Percentiles rank a stretch among this genome's conserved stretches.
Evolutionary conservation across 2,797 vertebrate species (phyloP).

Genomic region (Pangasius sanitwongsei): DNA sequence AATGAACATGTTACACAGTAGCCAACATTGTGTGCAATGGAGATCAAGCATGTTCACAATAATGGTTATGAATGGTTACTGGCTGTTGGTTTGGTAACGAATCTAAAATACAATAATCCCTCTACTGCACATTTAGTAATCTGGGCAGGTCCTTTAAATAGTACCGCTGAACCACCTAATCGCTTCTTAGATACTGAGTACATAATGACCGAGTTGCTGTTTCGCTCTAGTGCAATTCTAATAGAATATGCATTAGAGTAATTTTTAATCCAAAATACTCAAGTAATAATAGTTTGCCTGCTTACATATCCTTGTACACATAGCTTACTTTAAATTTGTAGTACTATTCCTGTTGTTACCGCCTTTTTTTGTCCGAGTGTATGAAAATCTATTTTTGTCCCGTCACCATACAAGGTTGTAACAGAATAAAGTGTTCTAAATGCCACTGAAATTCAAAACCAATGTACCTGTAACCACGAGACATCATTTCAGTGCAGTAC

Average conservation of each 20-base stretch:
- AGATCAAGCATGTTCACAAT: slow-evolving; percentile 29
- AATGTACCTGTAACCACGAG: neutral
- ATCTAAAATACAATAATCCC: slow-evolving; percentile 22
- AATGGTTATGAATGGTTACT: slow-evolving; percentile 40
- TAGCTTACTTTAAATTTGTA: neutral
- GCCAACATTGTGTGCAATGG: slow-evolving; percentile 31
- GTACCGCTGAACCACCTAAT: slow-evolving; percentile 2
- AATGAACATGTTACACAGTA: slow-evolving; percentile 25
- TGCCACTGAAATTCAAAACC: neutral
- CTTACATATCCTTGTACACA: neutral
- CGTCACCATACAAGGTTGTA: neutral
- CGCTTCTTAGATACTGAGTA: slow-evolving; percentile 19
- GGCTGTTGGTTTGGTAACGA: slow-evolving; percentile 11
- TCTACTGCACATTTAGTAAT: slow-evolving; percentile 1
- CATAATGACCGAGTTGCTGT: neutral
- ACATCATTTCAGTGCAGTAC: slow-evolving; percentile 27
- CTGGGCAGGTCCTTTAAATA: slow-evolving; percentile 15
- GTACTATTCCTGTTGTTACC: neutral
- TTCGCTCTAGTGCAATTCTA: slow-evolving; percentile 3
- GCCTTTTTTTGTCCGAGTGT: neutral
- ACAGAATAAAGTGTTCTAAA: neutral
- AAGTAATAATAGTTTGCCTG: neutral
- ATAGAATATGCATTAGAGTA: neutral
- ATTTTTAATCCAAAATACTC: slow-evolving; percentile 4
- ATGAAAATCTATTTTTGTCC: neutral